Conservation (phyloP, 2,888 invertebrate genomes). For the Oscheius onirici region DNA sequence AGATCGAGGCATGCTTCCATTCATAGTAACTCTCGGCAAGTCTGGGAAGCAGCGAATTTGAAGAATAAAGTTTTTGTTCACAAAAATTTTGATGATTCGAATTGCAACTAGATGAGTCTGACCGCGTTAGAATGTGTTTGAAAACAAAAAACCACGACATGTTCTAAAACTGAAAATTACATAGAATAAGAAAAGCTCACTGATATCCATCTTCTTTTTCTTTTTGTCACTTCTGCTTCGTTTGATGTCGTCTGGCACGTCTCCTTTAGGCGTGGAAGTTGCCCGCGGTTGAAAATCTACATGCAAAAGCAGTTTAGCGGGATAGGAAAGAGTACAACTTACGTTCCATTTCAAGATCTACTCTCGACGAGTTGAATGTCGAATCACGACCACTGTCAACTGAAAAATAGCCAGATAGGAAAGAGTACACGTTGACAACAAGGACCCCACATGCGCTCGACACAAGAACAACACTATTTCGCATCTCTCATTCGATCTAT, state of each 20-base stretch:
- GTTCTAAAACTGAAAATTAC: too few species aligned
- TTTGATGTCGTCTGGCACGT: not conserved
- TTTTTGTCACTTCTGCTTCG: not conserved
- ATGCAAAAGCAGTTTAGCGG: not conserved
- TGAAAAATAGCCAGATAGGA: constrained; percentile 8
- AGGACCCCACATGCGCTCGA: not conserved
- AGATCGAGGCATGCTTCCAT: too few species aligned
- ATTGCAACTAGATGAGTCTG: too few species aligned
- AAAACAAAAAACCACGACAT: too few species aligned
- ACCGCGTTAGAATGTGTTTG: too few species aligned
- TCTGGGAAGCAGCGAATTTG: too few species aligned
- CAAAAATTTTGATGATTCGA: too few species aligned
- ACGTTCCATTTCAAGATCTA: constrained; percentile 10
- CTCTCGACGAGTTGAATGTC: constrained; percentile 13
- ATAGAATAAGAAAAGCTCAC: constrained; percentile 6
- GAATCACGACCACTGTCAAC: constrained; percentile 28
- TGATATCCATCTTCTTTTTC: not conserved
- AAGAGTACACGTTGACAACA: not conserved
- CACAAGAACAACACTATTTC: not conserved
- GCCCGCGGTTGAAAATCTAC: constrained; percentile 17
- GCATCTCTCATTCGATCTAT: not conserved
- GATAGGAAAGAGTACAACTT: constrained; percentile 4
- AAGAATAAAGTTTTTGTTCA: too few species aligned
- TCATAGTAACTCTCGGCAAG: too few species aligned
- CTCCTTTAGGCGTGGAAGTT: constrained; percentile 24